Conservation (phyloP, 2,113 vertebrate species). For the Labrus mixtus region DNA sequence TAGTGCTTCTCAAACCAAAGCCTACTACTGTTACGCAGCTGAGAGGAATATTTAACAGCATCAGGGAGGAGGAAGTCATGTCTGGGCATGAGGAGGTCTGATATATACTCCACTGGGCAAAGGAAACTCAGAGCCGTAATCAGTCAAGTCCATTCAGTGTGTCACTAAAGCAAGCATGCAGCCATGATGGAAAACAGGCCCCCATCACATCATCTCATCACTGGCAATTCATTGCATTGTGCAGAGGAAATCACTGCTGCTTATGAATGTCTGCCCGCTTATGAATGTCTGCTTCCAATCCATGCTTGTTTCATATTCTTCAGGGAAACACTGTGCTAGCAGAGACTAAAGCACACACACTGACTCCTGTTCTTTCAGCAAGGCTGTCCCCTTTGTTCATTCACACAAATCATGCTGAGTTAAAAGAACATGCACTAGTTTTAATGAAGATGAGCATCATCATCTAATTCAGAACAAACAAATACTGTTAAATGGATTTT, state of each 20-base stretch:
- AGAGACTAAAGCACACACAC: conserved; percentile 2
- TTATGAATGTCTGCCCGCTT: conserved; percentile 64
- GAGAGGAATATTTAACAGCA: conserved; percentile 49
- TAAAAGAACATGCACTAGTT: neutral
- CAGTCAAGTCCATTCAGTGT: conserved; percentile 25
- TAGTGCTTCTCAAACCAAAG: conserved; percentile 39
- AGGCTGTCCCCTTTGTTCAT: conserved; percentile 7
- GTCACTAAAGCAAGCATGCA: conserved; percentile 29
- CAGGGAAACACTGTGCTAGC: conserved; percentile 16
- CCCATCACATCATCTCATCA: conserved; percentile 64
- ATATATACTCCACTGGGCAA: conserved; percentile 47
- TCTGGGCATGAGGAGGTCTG: conserved; percentile 45
- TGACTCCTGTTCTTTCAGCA: conserved; percentile 30
- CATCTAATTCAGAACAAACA: neutral
- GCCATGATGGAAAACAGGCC: conserved; percentile 70
- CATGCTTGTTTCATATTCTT: conserved; percentile 20
- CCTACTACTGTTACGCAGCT: conserved; percentile 47
- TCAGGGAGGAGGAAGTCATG: conserved; percentile 35
- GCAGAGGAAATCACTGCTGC: conserved; percentile 65
- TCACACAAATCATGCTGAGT: neutral
- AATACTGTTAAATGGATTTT: neutral
- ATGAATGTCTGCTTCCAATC: conserved; percentile 66
- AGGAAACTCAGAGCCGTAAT: conserved; percentile 27
- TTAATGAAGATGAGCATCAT: neutral
- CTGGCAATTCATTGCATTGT: conserved; percentile 56